phyloP scores from a whole-genome alignment of 2,797 vertebrate genomes.

The Pipistrellus pygmaeus region DNA sequence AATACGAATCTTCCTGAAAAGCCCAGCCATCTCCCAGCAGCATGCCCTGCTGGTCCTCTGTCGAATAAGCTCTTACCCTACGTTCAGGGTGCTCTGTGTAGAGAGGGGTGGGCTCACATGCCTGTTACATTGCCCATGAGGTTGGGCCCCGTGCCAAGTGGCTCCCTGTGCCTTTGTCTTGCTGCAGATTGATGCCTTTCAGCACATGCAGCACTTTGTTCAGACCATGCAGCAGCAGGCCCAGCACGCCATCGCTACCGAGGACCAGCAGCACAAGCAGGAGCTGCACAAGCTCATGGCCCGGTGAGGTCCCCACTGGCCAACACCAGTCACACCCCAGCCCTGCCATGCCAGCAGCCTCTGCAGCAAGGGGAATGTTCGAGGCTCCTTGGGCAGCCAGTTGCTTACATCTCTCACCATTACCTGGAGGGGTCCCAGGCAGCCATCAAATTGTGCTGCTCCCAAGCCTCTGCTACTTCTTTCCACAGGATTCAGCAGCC shows the following conservation, averaged over 20 bases:
- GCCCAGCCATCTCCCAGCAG: neutral
- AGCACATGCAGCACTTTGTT: conserved; percentile 99
- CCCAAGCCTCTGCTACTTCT: neutral
- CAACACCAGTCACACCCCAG: neutral
- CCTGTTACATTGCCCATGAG: neutral
- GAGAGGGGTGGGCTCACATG: neutral
- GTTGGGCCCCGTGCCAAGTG: neutral
- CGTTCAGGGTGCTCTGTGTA: neutral
- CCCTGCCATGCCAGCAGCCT: neutral
- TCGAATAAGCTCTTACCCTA: neutral
- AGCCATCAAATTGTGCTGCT: neutral
- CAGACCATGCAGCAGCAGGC: conserved; percentile 98
- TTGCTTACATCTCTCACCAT: neutral
- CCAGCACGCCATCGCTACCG: conserved; percentile 95
- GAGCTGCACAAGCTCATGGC: conserved; percentile 99
- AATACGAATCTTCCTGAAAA: neutral
- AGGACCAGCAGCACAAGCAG: conserved; percentile 98
- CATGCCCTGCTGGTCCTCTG: no score
- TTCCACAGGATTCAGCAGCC: neutral
- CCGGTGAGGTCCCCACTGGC: conserved; percentile 89
- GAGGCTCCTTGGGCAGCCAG: neutral
- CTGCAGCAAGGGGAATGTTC: neutral
- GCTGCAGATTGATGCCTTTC: conserved; percentile 96
- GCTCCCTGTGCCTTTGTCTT: neutral
- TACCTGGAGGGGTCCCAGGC: neutral